phyloP scores from a whole-genome alignment of 2,888 invertebrate species.

The Oxystoma pomonae region DNA sequence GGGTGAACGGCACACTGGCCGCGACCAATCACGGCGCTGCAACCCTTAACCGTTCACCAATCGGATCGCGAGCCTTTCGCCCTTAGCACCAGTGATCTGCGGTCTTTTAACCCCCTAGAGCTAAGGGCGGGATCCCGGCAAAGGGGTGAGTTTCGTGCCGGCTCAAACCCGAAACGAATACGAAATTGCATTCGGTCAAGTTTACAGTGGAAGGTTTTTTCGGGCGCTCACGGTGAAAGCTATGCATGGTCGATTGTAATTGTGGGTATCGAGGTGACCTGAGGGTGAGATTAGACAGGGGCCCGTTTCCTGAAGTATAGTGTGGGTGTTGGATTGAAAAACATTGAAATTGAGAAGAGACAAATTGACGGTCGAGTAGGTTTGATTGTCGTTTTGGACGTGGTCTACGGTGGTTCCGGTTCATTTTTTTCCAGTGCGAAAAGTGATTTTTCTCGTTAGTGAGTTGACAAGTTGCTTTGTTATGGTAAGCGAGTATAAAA shows the following conservation, averaged over 20 bases:
- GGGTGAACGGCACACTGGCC: constrained; percentile 35
- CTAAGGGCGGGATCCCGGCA: constrained; percentile 31
- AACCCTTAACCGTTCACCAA: constrained; percentile 30
- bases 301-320: constrained; percentile 4
- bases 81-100: constrained; percentile 37
- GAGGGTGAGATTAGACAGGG: neutral
- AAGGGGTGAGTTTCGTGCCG: constrained; percentile 27
- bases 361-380: too few relatives aligned
- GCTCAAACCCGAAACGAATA: constrained; percentile 3
- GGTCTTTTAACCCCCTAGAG: constrained; percentile 39
- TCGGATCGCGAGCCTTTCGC: constrained; percentile 25
- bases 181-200: constrained; percentile 8
- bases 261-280: constrained; percentile 1
- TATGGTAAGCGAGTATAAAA: too few relatives aligned
- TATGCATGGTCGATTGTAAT: neutral
- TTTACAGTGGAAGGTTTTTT: too few relatives aligned
- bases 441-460: too few relatives aligned
- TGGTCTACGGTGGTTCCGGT: too few relatives aligned
- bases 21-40: constrained; percentile 33
- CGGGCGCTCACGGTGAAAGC: too few relatives aligned
- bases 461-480: too few relatives aligned
- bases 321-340: neutral
- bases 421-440: too few relatives aligned
- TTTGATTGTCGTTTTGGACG: too few relatives aligned
- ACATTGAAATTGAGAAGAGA: too few relatives aligned